A percentile compares a stretch with the other conserved stretches of the same genome.
These are phyloP conservation scores for Scolopax mira DNA, from an alignment of 2,113 vertebrate species.

Conservation along the genomic window DNA sequence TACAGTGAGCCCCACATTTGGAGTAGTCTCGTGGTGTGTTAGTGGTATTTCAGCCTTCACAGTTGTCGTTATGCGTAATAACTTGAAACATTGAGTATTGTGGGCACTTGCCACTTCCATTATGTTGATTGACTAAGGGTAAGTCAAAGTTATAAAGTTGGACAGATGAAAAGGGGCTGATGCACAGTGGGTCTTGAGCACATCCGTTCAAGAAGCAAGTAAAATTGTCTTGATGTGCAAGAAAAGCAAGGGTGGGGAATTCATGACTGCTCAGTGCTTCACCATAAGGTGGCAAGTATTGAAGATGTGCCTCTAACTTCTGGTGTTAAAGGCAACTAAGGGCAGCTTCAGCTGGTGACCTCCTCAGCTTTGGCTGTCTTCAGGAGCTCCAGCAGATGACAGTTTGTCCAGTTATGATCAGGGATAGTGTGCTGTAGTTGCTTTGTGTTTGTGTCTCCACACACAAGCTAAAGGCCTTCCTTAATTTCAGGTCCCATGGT, in stretches of 20 bases:
- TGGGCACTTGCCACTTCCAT: rapidly evolving
- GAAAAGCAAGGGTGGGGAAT: no score
- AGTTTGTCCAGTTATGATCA: rapidly evolving
- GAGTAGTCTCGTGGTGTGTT: neutral
- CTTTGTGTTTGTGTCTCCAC: rapidly evolving
- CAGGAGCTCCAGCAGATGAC: rapidly evolving
- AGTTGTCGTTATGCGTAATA: rapidly evolving
- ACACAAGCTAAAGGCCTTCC: neutral
- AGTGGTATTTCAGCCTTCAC: neutral
- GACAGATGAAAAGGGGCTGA: neutral
- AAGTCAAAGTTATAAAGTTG: rapidly evolving
- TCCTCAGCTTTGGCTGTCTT: neutral
- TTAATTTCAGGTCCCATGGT: rapidly evolving
- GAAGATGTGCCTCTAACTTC: rapidly evolving
- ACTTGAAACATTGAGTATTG: rapidly evolving
- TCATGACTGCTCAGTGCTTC: rapidly evolving
- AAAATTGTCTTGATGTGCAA: no score
- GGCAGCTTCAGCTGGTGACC: no score
- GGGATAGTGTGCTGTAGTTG: rapidly evolving
- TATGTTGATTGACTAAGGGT: rapidly evolving
- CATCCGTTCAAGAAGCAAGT: rapidly evolving
- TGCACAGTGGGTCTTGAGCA: rapidly evolving
- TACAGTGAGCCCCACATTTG: rapidly evolving
- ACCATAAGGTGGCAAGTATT: rapidly evolving
- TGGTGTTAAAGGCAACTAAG: rapidly evolving